Conservation (phyloP, 2,888 invertebrate genomes). For the Gerris lacustris region DNA sequence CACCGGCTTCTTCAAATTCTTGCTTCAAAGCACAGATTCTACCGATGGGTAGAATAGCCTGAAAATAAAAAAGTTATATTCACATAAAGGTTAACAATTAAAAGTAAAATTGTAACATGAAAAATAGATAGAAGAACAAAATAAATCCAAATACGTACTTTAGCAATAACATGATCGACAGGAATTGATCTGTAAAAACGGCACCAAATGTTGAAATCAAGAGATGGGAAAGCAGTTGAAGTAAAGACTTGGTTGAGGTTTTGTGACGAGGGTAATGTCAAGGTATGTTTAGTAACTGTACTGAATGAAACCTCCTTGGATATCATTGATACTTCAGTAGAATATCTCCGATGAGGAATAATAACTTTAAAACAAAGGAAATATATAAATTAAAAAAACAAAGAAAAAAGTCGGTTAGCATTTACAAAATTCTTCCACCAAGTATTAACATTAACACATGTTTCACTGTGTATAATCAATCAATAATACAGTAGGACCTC, state of each 20-base stretch:
- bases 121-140: neutral
- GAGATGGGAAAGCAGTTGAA: constrained; percentile 14
- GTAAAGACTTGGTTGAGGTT: constrained; percentile 14
- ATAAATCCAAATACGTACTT: constrained; percentile 15
- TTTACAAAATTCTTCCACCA: too few species aligned
- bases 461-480: too few species aligned
- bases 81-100: neutral
- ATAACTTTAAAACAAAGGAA: constrained; percentile 10
- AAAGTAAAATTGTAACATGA: constrained; percentile 11
- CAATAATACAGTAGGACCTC: too few species aligned
- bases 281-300: constrained; percentile 10
- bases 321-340: constrained; percentile 16
- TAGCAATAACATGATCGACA: constrained; percentile 23
- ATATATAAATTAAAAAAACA: too few species aligned
- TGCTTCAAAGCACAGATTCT: neutral
- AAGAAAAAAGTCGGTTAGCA: too few species aligned
- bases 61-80: neutral
- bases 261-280: constrained; percentile 10
- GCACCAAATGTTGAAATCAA: constrained; percentile 22
- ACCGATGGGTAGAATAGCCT: constrained; percentile 6
- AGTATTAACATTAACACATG: too few species aligned
- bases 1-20: neutral
- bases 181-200: constrained; percentile 20
- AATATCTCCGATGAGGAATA: neutral
- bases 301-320: constrained; percentile 12